Evolutionary conservation across 2,797 vertebrate genomes (phyloP), one percentile per base, ranked within the genome.

Genomic region (Xiphophorus birchmanni): DNA sequence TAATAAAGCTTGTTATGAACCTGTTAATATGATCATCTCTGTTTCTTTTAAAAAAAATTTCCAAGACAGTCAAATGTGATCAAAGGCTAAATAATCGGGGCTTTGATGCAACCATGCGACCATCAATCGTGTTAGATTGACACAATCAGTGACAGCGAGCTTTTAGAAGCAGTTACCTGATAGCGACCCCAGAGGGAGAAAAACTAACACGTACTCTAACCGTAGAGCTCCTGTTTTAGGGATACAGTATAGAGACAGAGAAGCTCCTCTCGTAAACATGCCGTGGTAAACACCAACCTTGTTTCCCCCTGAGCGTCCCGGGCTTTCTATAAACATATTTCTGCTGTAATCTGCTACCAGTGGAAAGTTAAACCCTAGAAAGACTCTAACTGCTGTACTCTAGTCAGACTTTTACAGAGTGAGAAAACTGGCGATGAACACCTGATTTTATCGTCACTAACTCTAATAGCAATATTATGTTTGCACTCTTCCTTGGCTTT

Each of bases 371-470:
- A 75, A n/a, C 71, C 50, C 3, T 35, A 37, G 18, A 35, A 65
- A 67, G 35, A 37, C 21, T 40, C 65, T 82, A 77, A 73, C 74
- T 79, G 77, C 75, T 80, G 76, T 77, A n/a, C 74, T 71, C 4
- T 45, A 52, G 73, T 6, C n/a, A 18, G 48, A 52, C 0, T 23
- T 82, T 84, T 80, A 85, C 65, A 77, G 48, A 29, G 78, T n/a
- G 37, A 44, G 10, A 44, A 26, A n/a, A 44, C 11, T 40, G 18
- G 3, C 1, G 32, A 37, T 21, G 63, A 40, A 40, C 18, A 67
- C 18, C 35, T 40, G 63, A 67, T 21, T 67, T 17, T n/a, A 42
- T 42, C 3, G 42, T 71, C 37, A 45, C 23, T 44, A 10, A n/a
- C 67, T n/a, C 11, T 3, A 44, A 5, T 5, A 15, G 26, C 26